Evolutionary conservation across 1,140 invertebrate genomes (phyloP), one percentile per base, ranked within the genome.

Genomic region (Diachasmimorpha longicaudata): DNA sequence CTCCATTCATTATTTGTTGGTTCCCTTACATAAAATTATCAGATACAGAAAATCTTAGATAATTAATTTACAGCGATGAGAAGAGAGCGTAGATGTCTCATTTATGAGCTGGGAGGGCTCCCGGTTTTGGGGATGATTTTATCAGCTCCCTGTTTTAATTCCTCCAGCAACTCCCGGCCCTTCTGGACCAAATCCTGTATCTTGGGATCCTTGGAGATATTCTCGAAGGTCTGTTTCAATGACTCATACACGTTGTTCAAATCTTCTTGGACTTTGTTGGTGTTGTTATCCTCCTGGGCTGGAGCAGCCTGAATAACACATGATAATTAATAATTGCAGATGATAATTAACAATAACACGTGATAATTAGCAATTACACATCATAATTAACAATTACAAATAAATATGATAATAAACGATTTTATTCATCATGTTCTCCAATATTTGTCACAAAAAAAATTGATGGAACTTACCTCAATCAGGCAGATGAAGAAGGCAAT

Each of bases 381-480:
- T n/a, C n/a, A n/a, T n/a, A n/a, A n/a, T n/a, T n/a, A n/a, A n/a
- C n/a, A n/a, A n/a, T n/a, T n/a, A n/a, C n/a, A n/a, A n/a, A n/a
- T n/a, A n/a, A n/a, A 42, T 8, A 48, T 58, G 10, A 55, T 19
- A 9, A 66, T 10, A 0, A 25, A 31, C 13, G 1, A 66, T 6
- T 42, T 44, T 3, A 16, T 10, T 39, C 42, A 1, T 36, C 3
- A 39, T 69, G 10, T 37, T 69, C 36, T 9, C 10, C 25, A n/a
- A 48, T 44, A 46, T 23, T 23, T 48, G 31, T n/a, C 10, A 72
- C 11, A 37, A 14, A 16, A n/a, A 36, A 52, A 31, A 69, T 3
- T 37, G n/a, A 36, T 69, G 16, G 13, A n/a, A 74, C 48, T 77
- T 77, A 84, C 83, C 79, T 83, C 79, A 4, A 63, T 23, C 3